A percentile compares a stretch with the other conserved stretches of the same genome.
phyloP scores from a whole-genome alignment of 2,113 vertebrate species.

The Anser brachyrhynchus region DNA sequence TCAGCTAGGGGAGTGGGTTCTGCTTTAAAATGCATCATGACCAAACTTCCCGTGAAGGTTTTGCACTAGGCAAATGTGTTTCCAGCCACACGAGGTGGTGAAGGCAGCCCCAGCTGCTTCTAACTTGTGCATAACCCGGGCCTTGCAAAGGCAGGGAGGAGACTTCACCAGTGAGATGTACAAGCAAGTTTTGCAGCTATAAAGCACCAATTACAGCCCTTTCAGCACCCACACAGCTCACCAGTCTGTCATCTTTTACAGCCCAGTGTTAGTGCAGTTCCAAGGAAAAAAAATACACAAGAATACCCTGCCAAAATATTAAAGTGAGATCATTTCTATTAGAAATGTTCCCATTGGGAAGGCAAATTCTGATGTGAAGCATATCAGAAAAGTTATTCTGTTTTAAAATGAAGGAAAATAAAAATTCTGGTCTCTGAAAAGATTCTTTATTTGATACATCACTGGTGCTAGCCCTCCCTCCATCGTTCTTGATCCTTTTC shows the following conservation, averaged over 20 bases:
- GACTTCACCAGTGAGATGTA: background rate
- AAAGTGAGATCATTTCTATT: constrained; percentile 15
- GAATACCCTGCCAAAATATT: constrained; percentile 31
- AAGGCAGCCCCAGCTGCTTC: background rate
- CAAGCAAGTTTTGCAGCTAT: background rate
- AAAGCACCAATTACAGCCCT: background rate
- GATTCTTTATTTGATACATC: background rate
- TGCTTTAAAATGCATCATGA: background rate
- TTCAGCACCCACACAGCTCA: background rate
- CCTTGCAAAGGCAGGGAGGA: background rate
- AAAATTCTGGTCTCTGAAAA: background rate
- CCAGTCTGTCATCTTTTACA: background rate
- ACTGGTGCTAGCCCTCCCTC: rapidly evolving
- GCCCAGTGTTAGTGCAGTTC: background rate
- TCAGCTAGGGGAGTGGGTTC: background rate
- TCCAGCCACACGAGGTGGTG: background rate
- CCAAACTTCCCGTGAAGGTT: background rate
- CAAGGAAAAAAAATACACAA: constrained; percentile 3
- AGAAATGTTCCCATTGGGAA: constrained; percentile 3
- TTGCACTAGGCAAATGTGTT: background rate
- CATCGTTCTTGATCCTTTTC: background rate
- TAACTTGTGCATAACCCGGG: background rate
- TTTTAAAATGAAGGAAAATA: constrained; percentile 14
- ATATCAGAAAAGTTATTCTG: constrained; percentile 13
- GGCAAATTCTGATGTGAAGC: background rate